These are phyloP conservation scores for Leucophenga montana DNA, from an alignment of 2,888 invertebrate species.

Conservation along the genomic window DNA sequence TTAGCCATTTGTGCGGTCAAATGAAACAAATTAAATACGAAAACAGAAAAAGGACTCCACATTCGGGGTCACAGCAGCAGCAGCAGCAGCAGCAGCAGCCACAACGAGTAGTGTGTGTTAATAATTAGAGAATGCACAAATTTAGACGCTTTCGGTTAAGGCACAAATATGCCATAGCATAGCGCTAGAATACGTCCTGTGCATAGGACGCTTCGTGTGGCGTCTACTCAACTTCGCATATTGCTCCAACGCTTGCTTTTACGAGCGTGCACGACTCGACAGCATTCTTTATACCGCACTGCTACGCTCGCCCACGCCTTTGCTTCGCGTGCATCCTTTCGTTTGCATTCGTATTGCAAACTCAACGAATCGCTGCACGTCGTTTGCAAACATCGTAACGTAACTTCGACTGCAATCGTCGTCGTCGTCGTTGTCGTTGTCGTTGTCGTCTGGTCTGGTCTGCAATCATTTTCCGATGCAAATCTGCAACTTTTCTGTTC, in stretches of 20 bases:
- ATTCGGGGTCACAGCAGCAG: neutral
- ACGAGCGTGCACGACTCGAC: neutral
- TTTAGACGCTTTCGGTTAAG: neutral
- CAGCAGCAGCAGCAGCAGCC: neutral
- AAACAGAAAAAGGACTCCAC: neutral
- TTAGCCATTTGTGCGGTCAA: constrained; percentile 17
- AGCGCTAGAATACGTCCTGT: neutral
- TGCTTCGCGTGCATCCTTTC: constrained; percentile 30
- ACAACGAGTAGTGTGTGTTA: no score
- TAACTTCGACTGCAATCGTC: constrained; percentile 3
- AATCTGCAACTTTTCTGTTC: constrained; percentile 49
- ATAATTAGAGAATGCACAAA: neutral
- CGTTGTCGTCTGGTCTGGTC: constrained; percentile 32
- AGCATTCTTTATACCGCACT: neutral
- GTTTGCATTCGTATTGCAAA: constrained; percentile 13
- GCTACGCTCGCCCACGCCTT: constrained; percentile 5
- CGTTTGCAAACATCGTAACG: constrained; percentile 2
- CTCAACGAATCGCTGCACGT: neutral
- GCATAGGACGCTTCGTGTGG: neutral
- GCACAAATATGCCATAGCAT: neutral
- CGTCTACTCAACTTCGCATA: neutral
- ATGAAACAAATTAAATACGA: neutral
- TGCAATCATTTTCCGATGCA: constrained; percentile 46
- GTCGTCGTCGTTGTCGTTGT: constrained; percentile 31
- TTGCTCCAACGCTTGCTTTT: neutral